Percentiles rank a stretch among this genome's conserved stretches.
Conservation (phyloP, 2,113 vertebrate species). For the Ancistrus triradiatus region DNA sequence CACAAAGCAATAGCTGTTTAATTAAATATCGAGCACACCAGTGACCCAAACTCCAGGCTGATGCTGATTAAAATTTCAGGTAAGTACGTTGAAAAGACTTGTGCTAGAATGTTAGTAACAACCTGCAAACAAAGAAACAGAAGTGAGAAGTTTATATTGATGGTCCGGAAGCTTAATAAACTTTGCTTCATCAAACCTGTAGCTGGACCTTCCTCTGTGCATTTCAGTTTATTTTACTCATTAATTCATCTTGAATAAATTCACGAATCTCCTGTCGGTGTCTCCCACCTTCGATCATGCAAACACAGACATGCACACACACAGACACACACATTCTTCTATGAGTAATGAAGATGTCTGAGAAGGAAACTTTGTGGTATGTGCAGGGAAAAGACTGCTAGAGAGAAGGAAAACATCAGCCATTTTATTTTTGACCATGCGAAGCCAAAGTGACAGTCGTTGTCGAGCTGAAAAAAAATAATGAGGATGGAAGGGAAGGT, state of each 20-base stretch:
- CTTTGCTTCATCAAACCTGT: too few relatives aligned
- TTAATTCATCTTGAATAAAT: conserved; percentile 25
- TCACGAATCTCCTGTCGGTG: conserved; percentile 1
- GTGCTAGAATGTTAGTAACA: not conserved
- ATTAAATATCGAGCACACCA: conserved; percentile 68
- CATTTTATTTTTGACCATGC: conserved; percentile 64
- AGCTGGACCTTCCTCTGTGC: too few relatives aligned
- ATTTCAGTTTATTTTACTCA: conserved; percentile 27
- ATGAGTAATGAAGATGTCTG: conserved; percentile 61
- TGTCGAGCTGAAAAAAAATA: conserved; percentile 65
- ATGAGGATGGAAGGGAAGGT: conserved; percentile 59
- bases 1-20: conserved; percentile 64
- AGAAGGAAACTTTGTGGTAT: conserved; percentile 47
- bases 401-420: conserved; percentile 34
- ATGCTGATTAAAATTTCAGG: conserved; percentile 67
- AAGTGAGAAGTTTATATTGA: too few relatives aligned
- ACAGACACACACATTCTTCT: conserved; percentile 38
- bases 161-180: too few relatives aligned
- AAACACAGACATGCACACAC: too few relatives aligned
- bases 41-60: conserved; percentile 60
- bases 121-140: not conserved
- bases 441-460: conserved; percentile 64
- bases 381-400: conserved; percentile 33
- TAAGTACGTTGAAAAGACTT: conserved; percentile 18
- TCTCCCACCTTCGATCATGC: conserved; percentile 3